A percentile compares a stretch with the other conserved stretches of the same genome.
Conservation (phyloP, 2,797 vertebrate genomes). For the Lagorchestes hirsutus region DNA sequence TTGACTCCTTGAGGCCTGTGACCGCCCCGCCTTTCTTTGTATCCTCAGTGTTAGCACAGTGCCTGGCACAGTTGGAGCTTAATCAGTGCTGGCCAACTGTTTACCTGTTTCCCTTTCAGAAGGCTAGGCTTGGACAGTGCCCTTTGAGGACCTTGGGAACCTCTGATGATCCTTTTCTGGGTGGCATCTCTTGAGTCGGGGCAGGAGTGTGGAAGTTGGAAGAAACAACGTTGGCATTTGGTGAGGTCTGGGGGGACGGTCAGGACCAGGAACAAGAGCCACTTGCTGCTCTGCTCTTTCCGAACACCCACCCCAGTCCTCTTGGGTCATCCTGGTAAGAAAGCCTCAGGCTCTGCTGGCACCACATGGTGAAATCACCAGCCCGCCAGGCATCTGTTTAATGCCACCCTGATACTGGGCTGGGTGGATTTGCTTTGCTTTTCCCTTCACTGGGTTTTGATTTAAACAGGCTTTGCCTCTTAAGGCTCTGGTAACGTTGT, state of each 20-base stretch:
- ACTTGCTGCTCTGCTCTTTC: constrained; percentile 74
- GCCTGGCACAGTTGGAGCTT: too few species aligned
- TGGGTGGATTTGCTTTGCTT: constrained; percentile 11
- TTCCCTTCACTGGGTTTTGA: background rate
- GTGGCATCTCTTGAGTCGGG: constrained; percentile 53
- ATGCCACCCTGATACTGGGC: constrained; percentile 77
- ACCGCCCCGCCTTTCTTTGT: too few species aligned
- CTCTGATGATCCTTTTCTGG: background rate
- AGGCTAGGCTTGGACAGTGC: background rate
- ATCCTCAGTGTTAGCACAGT: too few species aligned
- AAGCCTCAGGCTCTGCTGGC: constrained; percentile 80
- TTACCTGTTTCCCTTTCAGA: background rate
- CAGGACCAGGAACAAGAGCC: constrained; percentile 64
- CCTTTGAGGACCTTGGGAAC: background rate
- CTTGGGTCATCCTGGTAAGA: constrained; percentile 82
- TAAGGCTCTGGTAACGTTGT: constrained; percentile 84
- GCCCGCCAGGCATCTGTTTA: constrained; percentile 85
- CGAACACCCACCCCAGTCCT: constrained; percentile 82
- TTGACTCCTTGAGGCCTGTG: too few species aligned
- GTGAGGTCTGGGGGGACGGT: constrained; percentile 48
- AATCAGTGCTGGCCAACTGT: background rate
- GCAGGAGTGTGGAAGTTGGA: constrained; percentile 70
- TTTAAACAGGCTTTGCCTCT: constrained; percentile 82
- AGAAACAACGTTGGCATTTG: constrained; percentile 64
- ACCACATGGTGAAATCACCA: constrained; percentile 84